Evolutionary conservation across 2,797 vertebrate genomes (phyloP).

Genomic region (Enteromius paludinosus): DNA sequence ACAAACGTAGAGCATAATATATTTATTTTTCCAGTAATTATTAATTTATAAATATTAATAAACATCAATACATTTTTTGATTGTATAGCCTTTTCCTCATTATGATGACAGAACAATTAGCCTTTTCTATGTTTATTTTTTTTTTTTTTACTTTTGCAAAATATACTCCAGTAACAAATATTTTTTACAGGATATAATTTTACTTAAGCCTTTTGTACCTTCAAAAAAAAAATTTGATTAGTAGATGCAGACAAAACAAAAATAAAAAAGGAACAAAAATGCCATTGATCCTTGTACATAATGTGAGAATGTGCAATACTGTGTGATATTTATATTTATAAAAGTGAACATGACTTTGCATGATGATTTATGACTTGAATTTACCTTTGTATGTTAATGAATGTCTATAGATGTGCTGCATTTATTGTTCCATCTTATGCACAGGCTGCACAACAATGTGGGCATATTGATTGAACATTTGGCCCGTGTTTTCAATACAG

Average conservation of each 20-base stretch:
- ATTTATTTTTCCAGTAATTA: too few relatives aligned
- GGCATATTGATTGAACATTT: constrained; percentile 17
- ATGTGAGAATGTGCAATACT: neutral
- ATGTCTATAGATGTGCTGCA: neutral
- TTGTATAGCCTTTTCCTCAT: neutral
- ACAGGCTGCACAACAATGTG: neutral
- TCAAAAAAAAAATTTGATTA: neutral
- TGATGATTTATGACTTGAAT: neutral
- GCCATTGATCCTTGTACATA: neutral
- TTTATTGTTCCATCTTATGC: constrained; percentile 7
- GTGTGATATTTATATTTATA: neutral
- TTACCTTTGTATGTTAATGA: neutral
- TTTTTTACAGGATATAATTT: neutral
- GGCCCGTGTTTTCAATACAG: neutral
- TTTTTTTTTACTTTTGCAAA: neutral
- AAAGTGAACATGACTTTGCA: neutral
- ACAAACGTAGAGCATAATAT: neutral
- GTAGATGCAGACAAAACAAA: neutral
- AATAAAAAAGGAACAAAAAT: neutral
- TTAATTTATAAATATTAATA: too few relatives aligned
- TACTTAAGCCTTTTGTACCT: too few relatives aligned
- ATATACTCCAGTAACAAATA: neutral
- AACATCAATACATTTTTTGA: too few relatives aligned
- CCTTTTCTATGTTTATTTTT: neutral
- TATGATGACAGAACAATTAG: neutral